Base-by-base conservation (phyloP, 1,140 invertebrate genomes). In the Triops longicaudatus region DNA sequence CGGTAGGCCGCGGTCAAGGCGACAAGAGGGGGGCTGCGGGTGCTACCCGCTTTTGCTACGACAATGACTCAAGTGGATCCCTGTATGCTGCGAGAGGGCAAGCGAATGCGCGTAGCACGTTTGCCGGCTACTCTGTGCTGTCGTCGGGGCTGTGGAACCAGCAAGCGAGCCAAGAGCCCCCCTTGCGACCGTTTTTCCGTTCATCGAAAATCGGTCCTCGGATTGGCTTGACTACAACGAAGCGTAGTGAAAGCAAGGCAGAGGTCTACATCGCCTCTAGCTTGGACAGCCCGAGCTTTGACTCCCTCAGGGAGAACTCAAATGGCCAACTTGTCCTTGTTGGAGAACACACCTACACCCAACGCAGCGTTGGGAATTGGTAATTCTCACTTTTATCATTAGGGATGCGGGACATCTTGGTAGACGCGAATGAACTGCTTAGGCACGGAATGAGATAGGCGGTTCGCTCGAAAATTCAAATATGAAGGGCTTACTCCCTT, bases 161-260 rank as follows among this genome's bases (percentile, higher is more conserved):
- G 50, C 50, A 5, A 63, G 50, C 50, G 50, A 63, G 50, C 50
- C 50, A 63, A 63, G 50, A 63, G 50, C 50, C 50, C 50, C 50
- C 50, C 50, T 63, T 63, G 50, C 14, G 50, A 63, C 50, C 50
- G 50, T 63, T 63, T 63, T 63, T 63, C 50, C 50, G 50, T 63
- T 63, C 50, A 63, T 63, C 50, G 50, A 63, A 63, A 63, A 63
- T 63, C 50, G 50, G 50, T 63, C 50, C 50, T 63, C n/a, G 50
- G 50, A 63, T 63, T 63, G 50, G 50, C 50, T 63, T 63, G 50
- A 22, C 50, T 63, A 63, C 50, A 63, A 63, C 50, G 50, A 17
- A 63, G 50, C 50, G 22, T 63, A 63, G 50, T 22, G 50, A 63
- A 63, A 63, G 50, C 50, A 63, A 63, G 50, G 50, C 50, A 9